These are phyloP conservation scores for Orthosia gothica DNA, from an alignment of 2,888 invertebrate genomes.

Conservation along the genomic window DNA sequence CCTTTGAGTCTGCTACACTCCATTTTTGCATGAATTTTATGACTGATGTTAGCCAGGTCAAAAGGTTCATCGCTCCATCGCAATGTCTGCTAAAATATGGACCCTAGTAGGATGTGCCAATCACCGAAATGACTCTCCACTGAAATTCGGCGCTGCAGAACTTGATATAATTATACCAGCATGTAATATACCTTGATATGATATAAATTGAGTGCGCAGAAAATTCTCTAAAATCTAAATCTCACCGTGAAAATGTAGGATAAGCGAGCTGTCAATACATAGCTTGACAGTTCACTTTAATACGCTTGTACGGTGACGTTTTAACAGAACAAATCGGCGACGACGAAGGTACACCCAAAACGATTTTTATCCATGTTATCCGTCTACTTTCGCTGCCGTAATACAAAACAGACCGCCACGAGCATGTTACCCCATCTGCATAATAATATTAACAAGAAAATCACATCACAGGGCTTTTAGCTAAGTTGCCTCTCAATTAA, in stretches of 20 bases:
- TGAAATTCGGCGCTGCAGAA: slow-evolving; percentile 7
- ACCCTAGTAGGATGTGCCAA: slow-evolving; percentile 44
- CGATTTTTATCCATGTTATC: neutral
- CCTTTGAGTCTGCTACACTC: neutral
- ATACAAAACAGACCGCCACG: neutral
- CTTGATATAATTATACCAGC: neutral
- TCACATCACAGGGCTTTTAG: neutral
- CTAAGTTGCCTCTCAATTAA: slow-evolving; percentile 18
- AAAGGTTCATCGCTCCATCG: slow-evolving; percentile 6
- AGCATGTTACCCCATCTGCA: neutral
- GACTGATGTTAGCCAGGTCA: neutral
- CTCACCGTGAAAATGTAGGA: too few species aligned
- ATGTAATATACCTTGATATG: too few species aligned
- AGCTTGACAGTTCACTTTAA: too few species aligned
- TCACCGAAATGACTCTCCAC: slow-evolving; percentile 15
- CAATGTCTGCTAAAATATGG: slow-evolving; percentile 3
- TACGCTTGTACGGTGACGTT: neutral
- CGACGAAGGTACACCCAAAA: neutral
- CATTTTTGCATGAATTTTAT: neutral
- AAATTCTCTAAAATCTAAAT: too few species aligned
- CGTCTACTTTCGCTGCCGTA: too few species aligned
- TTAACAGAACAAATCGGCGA: too few species aligned
- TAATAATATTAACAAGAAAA: slow-evolving; percentile 20
- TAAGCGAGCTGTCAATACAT: too few species aligned
- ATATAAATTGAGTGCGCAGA: neutral